phyloP scores from a whole-genome alignment of 2,888 invertebrate genomes.

The Acronicta aceris region DNA sequence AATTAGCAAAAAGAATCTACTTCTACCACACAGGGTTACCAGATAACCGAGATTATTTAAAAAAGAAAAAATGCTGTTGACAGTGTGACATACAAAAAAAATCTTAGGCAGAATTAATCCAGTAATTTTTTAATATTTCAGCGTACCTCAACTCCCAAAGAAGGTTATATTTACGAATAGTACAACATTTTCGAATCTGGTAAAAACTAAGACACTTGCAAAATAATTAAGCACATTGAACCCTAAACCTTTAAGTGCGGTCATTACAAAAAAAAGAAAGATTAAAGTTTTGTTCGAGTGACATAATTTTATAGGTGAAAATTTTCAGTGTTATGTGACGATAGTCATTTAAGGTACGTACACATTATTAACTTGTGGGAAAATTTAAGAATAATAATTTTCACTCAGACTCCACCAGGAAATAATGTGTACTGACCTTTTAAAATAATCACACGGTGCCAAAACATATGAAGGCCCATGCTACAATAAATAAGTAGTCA shows the following conservation, averaged over 20 bases:
- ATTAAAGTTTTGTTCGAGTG: slow-evolving; percentile 37
- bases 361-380: slow-evolving; percentile 34
- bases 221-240: slow-evolving; percentile 34
- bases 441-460: slow-evolving; percentile 61
- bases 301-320: slow-evolving; percentile 81
- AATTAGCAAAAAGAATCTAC: slow-evolving; percentile 47
- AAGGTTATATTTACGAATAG: neutral
- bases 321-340: slow-evolving; percentile 57
- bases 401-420: slow-evolving; percentile 12
- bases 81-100: neutral
- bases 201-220: slow-evolving; percentile 31
- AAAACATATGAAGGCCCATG: slow-evolving; percentile 87
- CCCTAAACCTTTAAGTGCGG: slow-evolving; percentile 35
- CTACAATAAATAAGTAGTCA: slow-evolving; percentile 46
- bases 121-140: neutral
- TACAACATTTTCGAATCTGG: slow-evolving; percentile 16
- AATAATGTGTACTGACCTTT: slow-evolving; percentile 34
- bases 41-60: slow-evolving; percentile 8
- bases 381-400: slow-evolving; percentile 20
- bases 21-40: slow-evolving; percentile 54
- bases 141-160: neutral
- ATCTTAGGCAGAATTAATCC: neutral
- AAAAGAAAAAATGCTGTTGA: neutral
- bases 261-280: slow-evolving; percentile 17
- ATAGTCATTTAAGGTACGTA: slow-evolving; percentile 27